These are phyloP conservation scores for Agrilus mali DNA, from an alignment of 2,888 invertebrate genomes.

Conservation along the genomic window DNA sequence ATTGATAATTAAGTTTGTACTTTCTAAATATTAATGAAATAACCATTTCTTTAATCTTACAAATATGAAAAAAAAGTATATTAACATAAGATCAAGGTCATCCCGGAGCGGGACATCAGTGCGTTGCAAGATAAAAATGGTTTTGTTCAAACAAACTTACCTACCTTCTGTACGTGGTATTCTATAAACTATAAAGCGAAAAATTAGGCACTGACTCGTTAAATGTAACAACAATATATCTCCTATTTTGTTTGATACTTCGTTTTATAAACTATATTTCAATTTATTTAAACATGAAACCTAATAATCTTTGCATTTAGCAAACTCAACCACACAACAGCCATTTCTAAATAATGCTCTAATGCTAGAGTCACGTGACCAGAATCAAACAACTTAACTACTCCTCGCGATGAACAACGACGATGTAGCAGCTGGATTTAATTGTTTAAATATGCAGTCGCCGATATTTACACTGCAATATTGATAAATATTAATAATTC, in stretches of 20 bases:
- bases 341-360: conserved; percentile 18
- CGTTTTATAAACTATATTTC: background rate
- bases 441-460: no score
- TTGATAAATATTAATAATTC: no score
- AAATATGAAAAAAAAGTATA: background rate
- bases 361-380: conserved; percentile 15
- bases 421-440: no score
- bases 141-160: conserved; percentile 15
- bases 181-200: background rate
- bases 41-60: no score
- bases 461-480: no score
- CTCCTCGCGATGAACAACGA: no score
- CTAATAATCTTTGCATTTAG: conserved; percentile 9
- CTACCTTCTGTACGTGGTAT: conserved; percentile 2
- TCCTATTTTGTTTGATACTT: background rate
- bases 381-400: no score
- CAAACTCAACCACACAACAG: conserved; percentile 14
- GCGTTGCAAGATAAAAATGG: conserved; percentile 15
- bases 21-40: no score
- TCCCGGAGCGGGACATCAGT: conserved; percentile 13
- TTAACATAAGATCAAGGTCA: conserved; percentile 15
- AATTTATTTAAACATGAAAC: conserved; percentile 1
- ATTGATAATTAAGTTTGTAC: no score
- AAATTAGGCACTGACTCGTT: background rate
- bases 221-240: background rate